Evolutionary conservation across 2,797 vertebrate species (phyloP).

Genomic region (Spheniscus humboldti): DNA sequence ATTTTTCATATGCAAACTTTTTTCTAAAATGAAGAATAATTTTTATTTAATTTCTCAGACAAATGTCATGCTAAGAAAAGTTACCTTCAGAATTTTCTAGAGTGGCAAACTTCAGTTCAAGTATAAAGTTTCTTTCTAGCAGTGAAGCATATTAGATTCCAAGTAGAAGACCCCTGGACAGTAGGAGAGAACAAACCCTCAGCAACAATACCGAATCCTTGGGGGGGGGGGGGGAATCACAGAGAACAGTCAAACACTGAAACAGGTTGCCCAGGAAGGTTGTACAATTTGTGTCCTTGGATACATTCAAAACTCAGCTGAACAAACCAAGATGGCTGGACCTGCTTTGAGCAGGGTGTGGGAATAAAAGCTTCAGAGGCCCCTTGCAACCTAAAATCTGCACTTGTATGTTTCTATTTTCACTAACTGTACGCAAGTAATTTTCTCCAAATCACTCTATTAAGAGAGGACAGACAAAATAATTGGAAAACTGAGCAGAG

Average conservation of each 20-base stretch:
- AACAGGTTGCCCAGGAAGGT: neutral
- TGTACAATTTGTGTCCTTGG: neutral
- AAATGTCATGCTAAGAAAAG: neutral
- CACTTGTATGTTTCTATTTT: neutral
- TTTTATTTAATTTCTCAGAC: neutral
- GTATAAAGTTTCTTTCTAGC: neutral
- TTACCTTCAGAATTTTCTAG: neutral
- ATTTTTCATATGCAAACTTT: neutral
- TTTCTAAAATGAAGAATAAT: neutral
- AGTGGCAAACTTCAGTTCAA: neutral
- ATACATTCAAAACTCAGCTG: neutral
- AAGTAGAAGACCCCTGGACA: neutral
- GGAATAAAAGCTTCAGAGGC: neutral
- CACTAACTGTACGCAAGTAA: neutral
- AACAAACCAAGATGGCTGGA: neutral
- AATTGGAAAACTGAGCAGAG: neutral
- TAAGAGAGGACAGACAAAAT: slow-evolving; percentile 1
- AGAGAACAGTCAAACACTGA: neutral
- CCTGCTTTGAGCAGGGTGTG: neutral
- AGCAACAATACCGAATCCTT: neutral
- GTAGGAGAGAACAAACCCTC: neutral
- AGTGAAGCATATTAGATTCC: neutral
- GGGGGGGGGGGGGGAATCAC: fast-evolving
- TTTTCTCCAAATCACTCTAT: slow-evolving; percentile 20
- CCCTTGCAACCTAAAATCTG: neutral